Conservation (phyloP, 2,113 vertebrate genomes). For the Ameiurus melas region DNA sequence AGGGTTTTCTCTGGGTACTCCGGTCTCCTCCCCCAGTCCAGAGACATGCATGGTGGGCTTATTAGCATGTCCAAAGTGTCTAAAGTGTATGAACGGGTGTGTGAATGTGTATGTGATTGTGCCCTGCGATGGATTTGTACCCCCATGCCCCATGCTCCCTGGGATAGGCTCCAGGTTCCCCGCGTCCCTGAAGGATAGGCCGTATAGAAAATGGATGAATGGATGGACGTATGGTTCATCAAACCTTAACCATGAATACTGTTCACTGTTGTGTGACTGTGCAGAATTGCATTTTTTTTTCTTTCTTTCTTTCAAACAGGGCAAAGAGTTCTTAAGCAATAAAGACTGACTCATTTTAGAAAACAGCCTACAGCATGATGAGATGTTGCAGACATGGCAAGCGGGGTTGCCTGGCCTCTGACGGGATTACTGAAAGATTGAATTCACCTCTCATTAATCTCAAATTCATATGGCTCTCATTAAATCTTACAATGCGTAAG, state of each 20-base stretch:
- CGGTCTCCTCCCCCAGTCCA: no score
- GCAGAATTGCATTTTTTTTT: neutral
- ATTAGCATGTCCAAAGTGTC: no score
- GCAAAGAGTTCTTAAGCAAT: slow-evolving; percentile 23
- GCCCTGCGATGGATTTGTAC: no score
- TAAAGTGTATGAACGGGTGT: no score
- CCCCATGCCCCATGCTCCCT: no score
- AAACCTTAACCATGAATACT: slow-evolving; percentile 10
- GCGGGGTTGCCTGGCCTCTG: slow-evolving; percentile 41
- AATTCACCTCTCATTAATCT: slow-evolving; percentile 50
- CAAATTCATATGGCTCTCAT: slow-evolving; percentile 56
- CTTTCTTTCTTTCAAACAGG: slow-evolving; percentile 20
- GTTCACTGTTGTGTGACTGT: slow-evolving; percentile 34
- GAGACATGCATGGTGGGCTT: no score
- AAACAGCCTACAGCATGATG: slow-evolving; percentile 30
- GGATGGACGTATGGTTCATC: neutral
- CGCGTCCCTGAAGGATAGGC: no score
- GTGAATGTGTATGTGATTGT: no score
- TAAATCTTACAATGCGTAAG: slow-evolving; percentile 50
- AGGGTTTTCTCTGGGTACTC: no score
- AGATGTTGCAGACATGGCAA: slow-evolving; percentile 40
- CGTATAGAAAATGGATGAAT: no score
- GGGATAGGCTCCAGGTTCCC: no score
- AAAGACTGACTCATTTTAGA: slow-evolving; percentile 37
- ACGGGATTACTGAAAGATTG: slow-evolving; percentile 41